phyloP scores from a whole-genome alignment of 2,113 vertebrate genomes.

The Petroica traversi region DNA sequence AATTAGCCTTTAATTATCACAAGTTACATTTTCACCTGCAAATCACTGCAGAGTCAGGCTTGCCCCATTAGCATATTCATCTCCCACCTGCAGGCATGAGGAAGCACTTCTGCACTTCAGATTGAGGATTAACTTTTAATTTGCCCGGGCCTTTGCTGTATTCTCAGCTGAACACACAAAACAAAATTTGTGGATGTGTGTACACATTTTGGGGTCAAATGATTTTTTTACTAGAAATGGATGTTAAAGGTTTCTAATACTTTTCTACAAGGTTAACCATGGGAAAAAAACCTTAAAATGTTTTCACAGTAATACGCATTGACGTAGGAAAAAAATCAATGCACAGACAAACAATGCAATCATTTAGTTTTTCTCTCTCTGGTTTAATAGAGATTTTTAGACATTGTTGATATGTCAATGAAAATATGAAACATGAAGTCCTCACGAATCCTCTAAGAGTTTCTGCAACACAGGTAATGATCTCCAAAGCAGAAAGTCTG shows the following conservation, averaged over 20 bases:
- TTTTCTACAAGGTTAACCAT: background rate
- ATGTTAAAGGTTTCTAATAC: background rate
- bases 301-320: background rate
- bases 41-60: conserved; percentile 51
- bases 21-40: conserved; percentile 73
- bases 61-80: conserved; percentile 59
- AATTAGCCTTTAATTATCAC: conserved; percentile 78
- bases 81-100: conserved; percentile 27
- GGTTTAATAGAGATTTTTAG: background rate
- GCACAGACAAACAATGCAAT: background rate
- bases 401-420: background rate
- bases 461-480: background rate
- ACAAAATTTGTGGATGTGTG: accelerated
- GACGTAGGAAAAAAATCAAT: background rate
- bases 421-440: background rate
- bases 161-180: background rate
- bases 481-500: background rate
- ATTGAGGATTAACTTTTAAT: conserved; percentile 28
- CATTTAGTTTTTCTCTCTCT: background rate
- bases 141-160: background rate
- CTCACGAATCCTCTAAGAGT: background rate
- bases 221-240: background rate
- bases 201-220: background rate
- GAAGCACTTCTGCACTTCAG: background rate
- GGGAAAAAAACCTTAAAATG: background rate